Percentiles rank a stretch among this genome's conserved stretches.
Evolutionary conservation across 2,888 invertebrate genomes (phyloP).

Genomic region (Drosophila neoperkinsi): DNA sequence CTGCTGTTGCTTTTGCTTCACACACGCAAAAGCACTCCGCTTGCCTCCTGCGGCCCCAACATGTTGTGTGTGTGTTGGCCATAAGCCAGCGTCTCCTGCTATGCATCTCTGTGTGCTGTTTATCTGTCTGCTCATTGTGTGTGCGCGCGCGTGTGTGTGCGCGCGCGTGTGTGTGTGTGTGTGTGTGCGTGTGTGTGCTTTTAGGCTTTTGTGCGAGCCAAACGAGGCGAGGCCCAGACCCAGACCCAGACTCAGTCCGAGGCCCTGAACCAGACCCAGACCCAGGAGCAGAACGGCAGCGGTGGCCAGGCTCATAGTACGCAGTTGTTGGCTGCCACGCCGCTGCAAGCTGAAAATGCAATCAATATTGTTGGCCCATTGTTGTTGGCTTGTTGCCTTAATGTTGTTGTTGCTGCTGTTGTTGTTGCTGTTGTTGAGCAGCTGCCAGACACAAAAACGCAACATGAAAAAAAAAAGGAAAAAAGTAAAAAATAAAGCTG

Average conservation of each 20-base stretch:
- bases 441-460: conserved; percentile 76
- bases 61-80: conserved; percentile 28
- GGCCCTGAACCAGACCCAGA: conserved; percentile 31
- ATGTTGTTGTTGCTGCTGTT: conserved; percentile 39
- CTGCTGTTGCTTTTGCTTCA: conserved; percentile 4
- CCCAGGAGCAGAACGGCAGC: conserved; percentile 29
- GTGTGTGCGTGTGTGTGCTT: conserved; percentile 73
- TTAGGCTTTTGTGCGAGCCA: conserved; percentile 79
- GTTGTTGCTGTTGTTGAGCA: conserved; percentile 60
- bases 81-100: conserved; percentile 40
- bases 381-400: conserved; percentile 27
- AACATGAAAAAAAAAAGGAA: conserved; percentile 35
- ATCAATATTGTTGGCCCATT: conserved; percentile 75
- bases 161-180: conserved; percentile 59
- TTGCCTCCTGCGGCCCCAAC: conserved; percentile 27
- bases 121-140: conserved; percentile 47
- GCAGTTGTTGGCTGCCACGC: conserved; percentile 35
- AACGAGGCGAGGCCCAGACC: conserved; percentile 68
- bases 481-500: conserved; percentile 31
- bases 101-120: conserved; percentile 50
- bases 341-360: conserved; percentile 78
- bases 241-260: conserved; percentile 8
- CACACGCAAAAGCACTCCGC: conserved; percentile 8
- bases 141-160: conserved; percentile 7
- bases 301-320: conserved; percentile 29